Conservation (phyloP, 1,140 invertebrate genomes). For the Aphidius gifuensis region DNA sequence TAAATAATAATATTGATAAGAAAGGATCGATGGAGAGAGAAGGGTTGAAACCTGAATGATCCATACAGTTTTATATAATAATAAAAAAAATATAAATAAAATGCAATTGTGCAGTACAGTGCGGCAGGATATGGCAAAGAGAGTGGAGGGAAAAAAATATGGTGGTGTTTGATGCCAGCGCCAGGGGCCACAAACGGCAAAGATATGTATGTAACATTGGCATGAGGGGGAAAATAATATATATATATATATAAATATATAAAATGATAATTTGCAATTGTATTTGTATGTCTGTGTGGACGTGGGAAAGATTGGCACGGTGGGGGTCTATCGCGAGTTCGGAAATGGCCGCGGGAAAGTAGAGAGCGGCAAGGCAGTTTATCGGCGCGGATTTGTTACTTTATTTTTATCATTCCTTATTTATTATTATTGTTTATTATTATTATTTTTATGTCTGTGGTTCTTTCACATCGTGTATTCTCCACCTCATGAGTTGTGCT, state of each 20-base stretch:
- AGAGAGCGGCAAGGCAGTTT: constrained; percentile 38
- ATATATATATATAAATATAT: no score
- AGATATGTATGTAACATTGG: not conserved
- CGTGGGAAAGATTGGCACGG: constrained; percentile 28
- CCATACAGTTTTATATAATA: constrained; percentile 31
- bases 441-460: constrained; percentile 17
- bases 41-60: constrained; percentile 53
- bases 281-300: constrained; percentile 22
- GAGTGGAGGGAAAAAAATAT: not conserved
- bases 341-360: constrained; percentile 55
- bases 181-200: not conserved
- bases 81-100: no score
- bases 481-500: constrained; percentile 16
- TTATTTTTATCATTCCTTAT: not conserved
- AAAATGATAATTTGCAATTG: no score
- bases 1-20: not conserved
- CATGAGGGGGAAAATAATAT: no score
- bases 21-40: constrained; percentile 26
- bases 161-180: constrained; percentile 1
- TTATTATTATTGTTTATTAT: not conserved
- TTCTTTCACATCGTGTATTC: constrained; percentile 3
- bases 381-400: constrained; percentile 13
- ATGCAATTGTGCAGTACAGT: no score
- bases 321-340: constrained; percentile 29
- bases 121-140: not conserved